Base-by-base conservation (phyloP, 2,113 vertebrate genomes). In the Apaloderma vittatum region DNA sequence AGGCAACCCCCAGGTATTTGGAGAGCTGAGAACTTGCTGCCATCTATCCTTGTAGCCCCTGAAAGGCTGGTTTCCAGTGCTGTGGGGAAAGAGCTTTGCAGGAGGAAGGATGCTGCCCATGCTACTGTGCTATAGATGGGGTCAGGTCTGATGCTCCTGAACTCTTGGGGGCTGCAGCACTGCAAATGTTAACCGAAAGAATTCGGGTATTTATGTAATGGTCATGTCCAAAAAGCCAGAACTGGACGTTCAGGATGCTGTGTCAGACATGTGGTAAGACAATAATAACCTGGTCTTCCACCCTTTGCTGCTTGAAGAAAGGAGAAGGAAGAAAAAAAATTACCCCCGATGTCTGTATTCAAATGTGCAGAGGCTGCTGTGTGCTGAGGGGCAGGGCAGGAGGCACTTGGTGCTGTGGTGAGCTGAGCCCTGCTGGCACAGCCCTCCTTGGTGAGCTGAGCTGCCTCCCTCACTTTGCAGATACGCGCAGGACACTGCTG, bases 401-500 rank as follows among this genome's bases (percentile, higher is more conserved):
- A 74, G 49, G 19, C 30, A 5, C 45, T 40, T 2, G 3, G 45
- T 2, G 5, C 43, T 24, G 16, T 22, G 51, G 3, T 48, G 73
- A 73, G 68, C 17, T 55, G 1, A 55, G 24, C 34, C 49, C 27
- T 29, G 27, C 34, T 1, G 9, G 51, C 36, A 9, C 51, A 57
- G 71, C 81, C 22, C 34, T 43, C 6, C 43, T 11, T 0, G 7
- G 24, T 17, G n/a, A 58, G 55, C 66, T 29, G 58, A 85, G 70
- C 72, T 79, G 52, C 49, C 36, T 51, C 52, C 12, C 65, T 58
- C 2, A 2, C 51, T 73, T 40, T 0, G 0, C 30, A 9, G 49
- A 3, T 46, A 13, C 11, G 6, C 0, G 0, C 26, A 5, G 63
- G 63, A 2, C 2, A 5, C 20, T 62, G 5, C 24, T 24, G 49